A percentile compares a stretch with the other conserved stretches of the same genome.
These are phyloP conservation scores for Alauda arvensis DNA, from an alignment of 2,797 vertebrate species.

Conservation along the genomic window DNA sequence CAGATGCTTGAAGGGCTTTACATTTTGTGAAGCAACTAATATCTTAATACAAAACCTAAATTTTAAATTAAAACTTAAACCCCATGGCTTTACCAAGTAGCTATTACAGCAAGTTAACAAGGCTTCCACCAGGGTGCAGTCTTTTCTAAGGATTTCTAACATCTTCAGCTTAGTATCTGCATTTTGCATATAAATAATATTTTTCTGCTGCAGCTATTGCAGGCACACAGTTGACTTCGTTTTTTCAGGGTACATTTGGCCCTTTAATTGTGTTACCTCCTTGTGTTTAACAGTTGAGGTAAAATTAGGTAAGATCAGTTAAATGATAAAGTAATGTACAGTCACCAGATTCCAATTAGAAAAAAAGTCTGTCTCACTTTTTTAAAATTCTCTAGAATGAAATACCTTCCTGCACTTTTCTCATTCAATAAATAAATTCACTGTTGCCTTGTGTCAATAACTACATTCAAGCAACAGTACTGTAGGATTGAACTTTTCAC, in stretches of 20 bases:
- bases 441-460: neutral
- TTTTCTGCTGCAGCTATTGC: neutral
- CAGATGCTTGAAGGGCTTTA: neutral
- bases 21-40: neutral
- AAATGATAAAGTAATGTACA: neutral
- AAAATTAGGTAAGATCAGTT: neutral
- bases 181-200: neutral
- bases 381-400: neutral
- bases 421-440: neutral
- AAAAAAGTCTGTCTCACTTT: neutral
- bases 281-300: neutral
- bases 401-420: neutral
- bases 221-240: neutral
- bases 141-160: slow-evolving; percentile 53
- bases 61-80: neutral
- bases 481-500: neutral
- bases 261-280: neutral
- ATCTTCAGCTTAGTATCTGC: neutral
- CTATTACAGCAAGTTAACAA: slow-evolving; percentile 15
- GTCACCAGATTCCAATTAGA: neutral
- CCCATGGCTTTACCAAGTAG: neutral
- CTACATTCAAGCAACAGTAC: neutral
- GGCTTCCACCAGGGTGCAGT: slow-evolving; percentile 67
- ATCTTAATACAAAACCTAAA: neutral
- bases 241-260: neutral